These are phyloP conservation scores for Ptychodera flava DNA, from an alignment of 35 echinoderm and acorn worm species.

Conservation along the genomic window DNA sequence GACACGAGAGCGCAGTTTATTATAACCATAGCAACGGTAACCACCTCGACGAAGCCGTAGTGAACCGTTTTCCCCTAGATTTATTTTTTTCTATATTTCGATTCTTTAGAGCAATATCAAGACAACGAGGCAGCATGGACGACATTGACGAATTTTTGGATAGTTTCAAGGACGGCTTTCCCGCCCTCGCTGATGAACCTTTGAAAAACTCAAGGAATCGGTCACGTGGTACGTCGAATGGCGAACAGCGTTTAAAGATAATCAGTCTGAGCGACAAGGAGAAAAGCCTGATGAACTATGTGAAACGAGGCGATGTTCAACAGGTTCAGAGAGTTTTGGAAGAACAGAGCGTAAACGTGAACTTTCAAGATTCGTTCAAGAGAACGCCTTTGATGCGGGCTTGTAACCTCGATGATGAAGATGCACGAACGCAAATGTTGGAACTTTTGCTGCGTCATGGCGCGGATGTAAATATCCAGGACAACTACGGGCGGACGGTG, in stretches of 20 bases:
- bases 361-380: constrained; percentile 64
- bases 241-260: neutral
- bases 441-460: constrained; percentile 59
- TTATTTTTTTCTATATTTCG: no score
- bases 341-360: constrained; percentile 58
- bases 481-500: constrained; percentile 61
- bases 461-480: constrained; percentile 62
- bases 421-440: constrained; percentile 20
- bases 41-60: no score
- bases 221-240: neutral
- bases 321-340: constrained; percentile 35
- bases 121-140: neutral
- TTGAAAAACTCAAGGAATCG: neutral
- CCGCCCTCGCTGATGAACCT: neutral
- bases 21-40: no score
- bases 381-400: constrained; percentile 59
- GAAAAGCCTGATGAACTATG: constrained; percentile 42
- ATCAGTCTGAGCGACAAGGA: constrained; percentile 38
- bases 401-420: constrained; percentile 23
- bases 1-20: no score
- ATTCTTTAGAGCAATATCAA: no score
- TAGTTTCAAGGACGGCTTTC: neutral
- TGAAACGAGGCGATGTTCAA: constrained; percentile 49
- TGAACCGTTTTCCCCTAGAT: no score
- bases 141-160: neutral